Base-by-base conservation (phyloP, 1,140 invertebrate genomes). In the Euglossa dilemma region DNA sequence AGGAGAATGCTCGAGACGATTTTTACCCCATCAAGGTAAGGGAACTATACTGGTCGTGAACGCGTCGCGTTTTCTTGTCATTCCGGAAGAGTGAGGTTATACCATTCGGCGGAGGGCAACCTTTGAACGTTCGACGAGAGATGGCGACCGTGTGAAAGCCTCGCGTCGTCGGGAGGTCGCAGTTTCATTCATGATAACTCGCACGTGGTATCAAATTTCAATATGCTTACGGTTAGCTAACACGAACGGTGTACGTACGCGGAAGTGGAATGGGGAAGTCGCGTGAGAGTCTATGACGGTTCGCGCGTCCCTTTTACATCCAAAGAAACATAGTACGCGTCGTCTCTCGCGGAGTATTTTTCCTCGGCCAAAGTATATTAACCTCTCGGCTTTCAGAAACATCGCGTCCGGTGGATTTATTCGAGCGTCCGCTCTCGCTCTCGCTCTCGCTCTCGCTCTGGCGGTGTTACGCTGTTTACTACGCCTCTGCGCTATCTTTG, bases 1-100 rank as follows among this genome's bases (percentile, higher is more conserved):
- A 82, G 74, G 76, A 56, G 87, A 82, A 75, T 78, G 70, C 9
- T 77, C 80, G 8, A 87, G 67, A 80, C 91, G 90, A 72, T 94
- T 93, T 90, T 85, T 93, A 78, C 91, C 94, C 12, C 92, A 94
- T 91, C 94, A 94, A 93, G 92, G 94, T 95, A 92, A 95, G 93
- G 23, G 16, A 12, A 12, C 6, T n/a, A n/a, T n/a, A n/a, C n/a
- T n/a, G n/a, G 9, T 64, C 25, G 23, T 43, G 6, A n/a, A 14
- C 4, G 12, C 18, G 8, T 20, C 16, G 18, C 28, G n/a, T 47
- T 47, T n/a, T 43, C 16, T 45, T 12, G 50, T n/a, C 20, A 23
- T 47, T n/a, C 11, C 4, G 56, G 47, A 43, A 66, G 18, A 84
- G 83, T 75, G 50, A 81, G 83, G 83, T 81, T 85, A 81, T 81